Percentiles rank a stretch among this genome's conserved stretches.
phyloP scores from a whole-genome alignment of 2,113 vertebrate genomes.

The Lontra canadensis region DNA sequence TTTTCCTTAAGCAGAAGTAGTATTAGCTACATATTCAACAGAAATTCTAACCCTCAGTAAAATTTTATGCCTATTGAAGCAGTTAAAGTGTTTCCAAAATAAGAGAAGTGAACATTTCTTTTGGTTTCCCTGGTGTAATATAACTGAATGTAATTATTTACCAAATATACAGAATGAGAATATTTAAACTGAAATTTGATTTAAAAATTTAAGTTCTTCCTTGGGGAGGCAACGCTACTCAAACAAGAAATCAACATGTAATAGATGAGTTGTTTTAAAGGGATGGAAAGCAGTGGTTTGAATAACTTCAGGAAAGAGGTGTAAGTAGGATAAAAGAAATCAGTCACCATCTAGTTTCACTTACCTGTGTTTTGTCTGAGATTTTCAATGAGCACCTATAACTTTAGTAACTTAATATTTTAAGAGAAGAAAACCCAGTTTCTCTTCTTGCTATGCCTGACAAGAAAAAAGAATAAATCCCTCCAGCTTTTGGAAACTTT shows the following conservation, averaged over 20 bases:
- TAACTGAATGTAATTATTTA: constrained; percentile 55
- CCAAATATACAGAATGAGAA: constrained; percentile 45
- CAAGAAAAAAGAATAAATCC: background rate
- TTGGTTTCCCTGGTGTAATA: constrained; percentile 24
- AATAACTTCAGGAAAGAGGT: background rate
- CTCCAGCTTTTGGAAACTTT: constrained; percentile 3
- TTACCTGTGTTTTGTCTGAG: background rate
- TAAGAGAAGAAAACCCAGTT: background rate
- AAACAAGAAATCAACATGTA: constrained; percentile 14
- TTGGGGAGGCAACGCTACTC: background rate
- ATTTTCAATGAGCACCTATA: background rate
- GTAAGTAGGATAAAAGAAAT: background rate
- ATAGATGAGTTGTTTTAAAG: background rate
- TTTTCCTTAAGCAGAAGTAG: constrained; percentile 69
- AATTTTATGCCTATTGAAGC: background rate
- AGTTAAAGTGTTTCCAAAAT: constrained; percentile 49
- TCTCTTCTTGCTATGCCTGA: background rate
- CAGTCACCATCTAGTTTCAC: background rate
- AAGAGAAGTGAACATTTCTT: constrained; percentile 54
- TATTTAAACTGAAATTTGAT: constrained; percentile 56
- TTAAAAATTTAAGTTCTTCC: constrained; percentile 49
- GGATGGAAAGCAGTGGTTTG: background rate
- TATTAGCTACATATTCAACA: constrained; percentile 44
- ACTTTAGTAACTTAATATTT: constrained; percentile 11
- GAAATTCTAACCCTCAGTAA: constrained; percentile 39